A percentile compares a stretch with the other conserved stretches of the same genome.
These are phyloP conservation scores for Menidia beryllina DNA, from an alignment of 2,113 vertebrate species.

Conservation along the genomic window DNA sequence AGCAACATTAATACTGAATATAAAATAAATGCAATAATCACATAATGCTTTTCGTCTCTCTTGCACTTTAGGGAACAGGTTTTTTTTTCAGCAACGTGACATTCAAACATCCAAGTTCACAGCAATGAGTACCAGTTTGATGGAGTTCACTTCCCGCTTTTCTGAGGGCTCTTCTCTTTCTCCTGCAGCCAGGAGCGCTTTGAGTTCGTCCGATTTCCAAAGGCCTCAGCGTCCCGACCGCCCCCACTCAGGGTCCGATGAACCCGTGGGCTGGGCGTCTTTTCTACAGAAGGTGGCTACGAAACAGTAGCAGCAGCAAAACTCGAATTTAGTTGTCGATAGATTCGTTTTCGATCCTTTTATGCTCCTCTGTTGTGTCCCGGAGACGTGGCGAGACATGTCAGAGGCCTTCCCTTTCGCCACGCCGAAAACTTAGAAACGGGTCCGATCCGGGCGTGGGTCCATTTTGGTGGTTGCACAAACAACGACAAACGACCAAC, in stretches of 20 bases:
- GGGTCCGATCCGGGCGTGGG: constrained; percentile 54
- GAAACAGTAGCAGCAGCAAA: constrained; percentile 87
- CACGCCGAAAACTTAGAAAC: constrained; percentile 38
- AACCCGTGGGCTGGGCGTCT: constrained; percentile 67
- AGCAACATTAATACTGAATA: constrained; percentile 98
- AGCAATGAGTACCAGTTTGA: constrained; percentile 81
- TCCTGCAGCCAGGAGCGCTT: constrained; percentile 69
- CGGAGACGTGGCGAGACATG: constrained; percentile 5
- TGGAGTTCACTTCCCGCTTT: constrained; percentile 52
- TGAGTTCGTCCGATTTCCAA: constrained; percentile 42
- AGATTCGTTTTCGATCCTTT: constrained; percentile 57
- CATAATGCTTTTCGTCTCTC: constrained; percentile 84
- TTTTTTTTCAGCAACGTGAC: constrained; percentile 92
- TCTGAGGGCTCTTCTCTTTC: constrained; percentile 60
- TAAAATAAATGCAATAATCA: constrained; percentile 98
- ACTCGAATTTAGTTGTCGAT: constrained; percentile 71
- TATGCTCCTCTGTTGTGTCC: constrained; percentile 35
- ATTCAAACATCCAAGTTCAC: constrained; percentile 89
- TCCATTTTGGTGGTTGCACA: constrained; percentile 63
- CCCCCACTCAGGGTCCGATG: constrained; percentile 50
- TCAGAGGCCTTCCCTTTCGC: constrained; percentile 70
- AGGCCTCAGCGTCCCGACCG: constrained; percentile 42
- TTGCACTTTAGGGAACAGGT: constrained; percentile 87
- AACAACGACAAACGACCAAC: constrained; percentile 53
- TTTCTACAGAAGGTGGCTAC: constrained; percentile 79